Percentiles rank a stretch among this genome's conserved stretches.
phyloP scores from a whole-genome alignment of 1,140 invertebrate genomes.

The Heliconius himera region DNA sequence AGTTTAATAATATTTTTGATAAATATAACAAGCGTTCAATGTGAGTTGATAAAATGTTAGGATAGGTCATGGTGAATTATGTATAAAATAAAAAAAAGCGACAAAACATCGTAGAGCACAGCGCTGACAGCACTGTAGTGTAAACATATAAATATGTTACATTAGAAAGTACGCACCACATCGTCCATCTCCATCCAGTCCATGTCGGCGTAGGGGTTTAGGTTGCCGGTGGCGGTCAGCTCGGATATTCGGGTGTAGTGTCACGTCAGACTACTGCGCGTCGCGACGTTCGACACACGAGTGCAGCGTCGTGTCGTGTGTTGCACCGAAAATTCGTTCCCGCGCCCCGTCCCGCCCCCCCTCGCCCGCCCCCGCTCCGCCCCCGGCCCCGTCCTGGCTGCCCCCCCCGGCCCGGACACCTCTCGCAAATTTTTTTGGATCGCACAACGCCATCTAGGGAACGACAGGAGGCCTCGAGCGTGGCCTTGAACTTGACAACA shows the following conservation, averaged over 20 bases:
- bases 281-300: conserved; percentile 76
- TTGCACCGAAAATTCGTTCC: conserved; percentile 80
- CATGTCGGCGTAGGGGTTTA: conserved; percentile 62
- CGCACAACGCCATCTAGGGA: conserved; percentile 76
- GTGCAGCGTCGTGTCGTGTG: conserved; percentile 75
- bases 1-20: conserved; percentile 25
- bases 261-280: conserved; percentile 69
- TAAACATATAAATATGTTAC: conserved; percentile 34
- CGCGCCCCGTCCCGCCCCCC: conserved; percentile 58
- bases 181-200: conserved; percentile 79
- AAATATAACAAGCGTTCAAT: conserved; percentile 29
- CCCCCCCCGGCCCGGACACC: conserved; percentile 38
- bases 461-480: conserved; percentile 59
- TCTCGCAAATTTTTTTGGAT: conserved; percentile 74
- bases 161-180: conserved; percentile 68
- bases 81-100: conserved; percentile 36
- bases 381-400: neutral
- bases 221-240: conserved; percentile 49
- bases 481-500: conserved; percentile 78
- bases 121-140: neutral
- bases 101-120: neutral
- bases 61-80: conserved; percentile 71
- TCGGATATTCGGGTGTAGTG: conserved; percentile 55
- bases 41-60: conserved; percentile 69
- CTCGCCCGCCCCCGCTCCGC: conserved; percentile 41